A percentile compares a stretch with the other conserved stretches of the same genome.
These are phyloP conservation scores for Otis tarda DNA, from an alignment of 2,113 vertebrate species.

Conservation along the genomic window DNA sequence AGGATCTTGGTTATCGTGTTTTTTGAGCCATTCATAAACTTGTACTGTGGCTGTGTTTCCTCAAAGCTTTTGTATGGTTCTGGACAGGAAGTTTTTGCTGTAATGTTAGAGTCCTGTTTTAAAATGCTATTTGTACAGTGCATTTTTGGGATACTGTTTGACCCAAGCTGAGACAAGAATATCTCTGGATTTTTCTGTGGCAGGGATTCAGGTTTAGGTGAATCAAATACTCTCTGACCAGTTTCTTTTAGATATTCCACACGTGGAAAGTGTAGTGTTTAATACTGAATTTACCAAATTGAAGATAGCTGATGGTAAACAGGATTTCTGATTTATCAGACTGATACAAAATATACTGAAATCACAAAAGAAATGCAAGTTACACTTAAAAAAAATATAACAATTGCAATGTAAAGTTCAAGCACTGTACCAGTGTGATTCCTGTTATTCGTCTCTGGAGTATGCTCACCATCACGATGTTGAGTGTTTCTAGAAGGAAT, in stretches of 20 bases:
- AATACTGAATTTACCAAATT: background rate
- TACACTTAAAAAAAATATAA: background rate
- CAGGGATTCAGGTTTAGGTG: background rate
- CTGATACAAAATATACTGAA: background rate
- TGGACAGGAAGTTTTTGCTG: background rate
- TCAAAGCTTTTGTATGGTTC: background rate
- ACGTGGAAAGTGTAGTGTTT: background rate
- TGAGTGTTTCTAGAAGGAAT: background rate
- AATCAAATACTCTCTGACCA: background rate
- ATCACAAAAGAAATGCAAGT: background rate
- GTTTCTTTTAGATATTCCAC: background rate
- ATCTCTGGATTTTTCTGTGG: background rate
- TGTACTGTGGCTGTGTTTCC: background rate
- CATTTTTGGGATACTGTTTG: background rate
- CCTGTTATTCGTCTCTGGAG: accelerated
- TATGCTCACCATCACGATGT: accelerated
- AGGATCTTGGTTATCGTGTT: background rate
- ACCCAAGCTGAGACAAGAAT: background rate
- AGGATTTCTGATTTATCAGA: background rate
- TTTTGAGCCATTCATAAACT: background rate
- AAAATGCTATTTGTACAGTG: background rate
- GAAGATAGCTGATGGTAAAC: background rate
- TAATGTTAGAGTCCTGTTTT: background rate
- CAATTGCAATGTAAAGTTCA: background rate
- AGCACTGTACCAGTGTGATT: accelerated